These are phyloP conservation scores for Polypterus senegalus DNA, from an alignment of 2,113 vertebrate genomes.

Conservation along the genomic window DNA sequence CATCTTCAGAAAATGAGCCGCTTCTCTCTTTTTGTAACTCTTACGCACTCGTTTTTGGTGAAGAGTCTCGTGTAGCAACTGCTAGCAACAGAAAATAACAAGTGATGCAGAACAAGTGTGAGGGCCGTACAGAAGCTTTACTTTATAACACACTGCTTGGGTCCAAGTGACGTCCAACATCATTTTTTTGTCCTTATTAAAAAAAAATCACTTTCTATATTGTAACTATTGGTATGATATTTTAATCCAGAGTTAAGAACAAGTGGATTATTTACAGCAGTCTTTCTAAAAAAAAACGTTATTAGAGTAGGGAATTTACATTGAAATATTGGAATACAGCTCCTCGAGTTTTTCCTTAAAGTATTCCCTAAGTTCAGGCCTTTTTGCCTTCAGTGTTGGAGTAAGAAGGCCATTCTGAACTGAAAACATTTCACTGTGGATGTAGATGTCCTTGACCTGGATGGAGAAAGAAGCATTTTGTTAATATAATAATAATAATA, in stretches of 20 bases:
- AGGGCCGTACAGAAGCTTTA: too few species aligned
- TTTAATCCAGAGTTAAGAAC: slow-evolving; percentile 29
- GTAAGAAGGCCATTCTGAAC: slow-evolving; percentile 89
- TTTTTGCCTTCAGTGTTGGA: slow-evolving; percentile 88
- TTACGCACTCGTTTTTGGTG: too few species aligned
- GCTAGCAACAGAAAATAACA: too few species aligned
- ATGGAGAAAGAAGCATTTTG: slow-evolving; percentile 26
- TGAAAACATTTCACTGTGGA: slow-evolving; percentile 88
- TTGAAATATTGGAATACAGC: slow-evolving; percentile 76
- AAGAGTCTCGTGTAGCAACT: too few species aligned
- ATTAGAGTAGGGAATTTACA: slow-evolving; percentile 38
- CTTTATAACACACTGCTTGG: too few species aligned
- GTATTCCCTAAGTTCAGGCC: slow-evolving; percentile 84
- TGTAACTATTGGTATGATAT: slow-evolving; percentile 35
- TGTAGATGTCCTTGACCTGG: slow-evolving; percentile 88
- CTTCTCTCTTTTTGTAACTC: too few species aligned
- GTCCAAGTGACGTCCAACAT: too few species aligned
- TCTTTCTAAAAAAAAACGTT: slow-evolving; percentile 46
- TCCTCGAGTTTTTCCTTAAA: slow-evolving; percentile 83
- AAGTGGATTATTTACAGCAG: slow-evolving; percentile 29
- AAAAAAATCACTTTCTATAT: too few species aligned
- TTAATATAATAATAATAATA: too few species aligned
- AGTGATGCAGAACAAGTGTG: too few species aligned
- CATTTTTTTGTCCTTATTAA: too few species aligned
- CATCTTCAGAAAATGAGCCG: too few species aligned